Conservation (phyloP, 2,797 vertebrate species). For the Poeciliopsis paucimaculata region DNA sequence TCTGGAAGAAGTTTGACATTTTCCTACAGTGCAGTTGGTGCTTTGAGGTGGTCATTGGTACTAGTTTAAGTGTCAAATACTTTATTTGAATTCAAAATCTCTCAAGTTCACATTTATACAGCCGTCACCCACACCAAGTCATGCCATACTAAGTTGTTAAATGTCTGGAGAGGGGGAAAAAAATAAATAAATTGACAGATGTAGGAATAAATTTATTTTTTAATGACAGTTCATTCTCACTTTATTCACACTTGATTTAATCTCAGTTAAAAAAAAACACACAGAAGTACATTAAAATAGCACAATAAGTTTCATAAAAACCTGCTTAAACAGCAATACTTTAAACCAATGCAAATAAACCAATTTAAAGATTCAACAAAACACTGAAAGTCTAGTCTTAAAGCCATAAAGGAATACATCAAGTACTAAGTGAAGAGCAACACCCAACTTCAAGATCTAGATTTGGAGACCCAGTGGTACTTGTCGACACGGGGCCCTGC, state of each 20-base stretch:
- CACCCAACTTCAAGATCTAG: slow-evolving; percentile 63
- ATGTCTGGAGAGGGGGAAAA: neutral
- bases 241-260: slow-evolving; percentile 73
- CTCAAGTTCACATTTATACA: neutral
- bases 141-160: neutral
- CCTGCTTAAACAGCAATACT: slow-evolving; percentile 61
- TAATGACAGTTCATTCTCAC: slow-evolving; percentile 64
- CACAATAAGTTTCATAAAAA: slow-evolving; percentile 56
- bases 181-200: slow-evolving; percentile 4
- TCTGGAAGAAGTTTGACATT: too few species aligned
- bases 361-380: slow-evolving; percentile 44
- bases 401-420: neutral
- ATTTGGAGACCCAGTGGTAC: slow-evolving; percentile 94
- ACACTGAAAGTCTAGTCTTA: slow-evolving; percentile 6
- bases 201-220: slow-evolving; percentile 66
- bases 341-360: slow-evolving; percentile 50
- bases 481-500: slow-evolving; percentile 85
- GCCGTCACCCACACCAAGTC: neutral
- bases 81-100: too few species aligned
- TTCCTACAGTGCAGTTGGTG: too few species aligned
- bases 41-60: too few species aligned
- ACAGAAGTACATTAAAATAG: slow-evolving; percentile 62
- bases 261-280: slow-evolving; percentile 53
- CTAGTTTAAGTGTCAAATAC: too few species aligned
- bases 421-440: neutral